Percentiles rank a stretch among this genome's conserved stretches.
These are phyloP conservation scores for Marcusenius ussheri DNA, from an alignment of 2,113 vertebrate genomes.

Conservation along the genomic window DNA sequence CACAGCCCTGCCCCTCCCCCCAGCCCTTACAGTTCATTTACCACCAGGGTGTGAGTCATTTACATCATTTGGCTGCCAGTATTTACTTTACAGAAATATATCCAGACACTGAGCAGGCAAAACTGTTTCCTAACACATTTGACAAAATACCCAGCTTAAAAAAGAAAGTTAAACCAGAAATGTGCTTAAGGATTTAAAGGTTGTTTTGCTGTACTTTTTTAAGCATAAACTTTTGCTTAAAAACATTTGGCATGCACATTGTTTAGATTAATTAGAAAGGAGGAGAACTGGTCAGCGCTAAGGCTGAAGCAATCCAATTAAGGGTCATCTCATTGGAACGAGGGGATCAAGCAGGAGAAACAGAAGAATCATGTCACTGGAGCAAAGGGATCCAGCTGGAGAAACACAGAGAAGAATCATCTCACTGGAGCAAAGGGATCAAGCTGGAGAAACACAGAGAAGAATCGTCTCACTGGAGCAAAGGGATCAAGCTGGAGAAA, in stretches of 20 bases:
- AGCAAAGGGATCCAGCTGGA: too few species aligned
- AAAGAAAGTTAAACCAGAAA: neutral
- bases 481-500: too few species aligned
- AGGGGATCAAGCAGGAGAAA: neutral
- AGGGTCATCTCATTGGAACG: neutral
- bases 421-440: neutral
- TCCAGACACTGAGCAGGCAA: neutral
- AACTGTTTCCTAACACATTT: neutral
- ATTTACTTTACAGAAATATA: neutral
- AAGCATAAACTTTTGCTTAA: neutral
- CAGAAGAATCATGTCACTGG: neutral
- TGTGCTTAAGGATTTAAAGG: neutral
- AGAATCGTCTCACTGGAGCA: too few species aligned
- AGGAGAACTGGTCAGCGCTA: neutral
- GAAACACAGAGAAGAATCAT: too few species aligned
- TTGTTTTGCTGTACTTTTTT: neutral
- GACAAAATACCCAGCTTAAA: neutral
- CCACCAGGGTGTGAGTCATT: constrained; percentile 1
- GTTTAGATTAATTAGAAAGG: neutral
- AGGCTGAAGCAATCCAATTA: neutral
- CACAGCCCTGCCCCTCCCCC: neutral
- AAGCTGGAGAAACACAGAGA: too few species aligned
- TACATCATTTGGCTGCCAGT: neutral
- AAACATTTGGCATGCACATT: neutral
- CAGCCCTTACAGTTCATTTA: neutral